Percentiles rank a stretch among this genome's conserved stretches.
These are phyloP conservation scores for Drosophila nigricruria DNA, from an alignment of 2,888 invertebrate genomes.

Conservation along the genomic window DNA sequence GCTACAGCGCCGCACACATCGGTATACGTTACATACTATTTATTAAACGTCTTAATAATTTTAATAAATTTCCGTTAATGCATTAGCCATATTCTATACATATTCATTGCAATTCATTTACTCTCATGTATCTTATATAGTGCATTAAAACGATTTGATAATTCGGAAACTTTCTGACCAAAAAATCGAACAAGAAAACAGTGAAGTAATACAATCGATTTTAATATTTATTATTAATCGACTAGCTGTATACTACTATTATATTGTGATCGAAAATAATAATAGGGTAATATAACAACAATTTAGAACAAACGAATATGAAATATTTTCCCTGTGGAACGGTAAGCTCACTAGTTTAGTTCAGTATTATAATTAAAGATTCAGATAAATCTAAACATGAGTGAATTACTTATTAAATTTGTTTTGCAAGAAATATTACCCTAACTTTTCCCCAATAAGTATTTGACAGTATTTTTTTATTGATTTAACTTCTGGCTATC, in stretches of 20 bases:
- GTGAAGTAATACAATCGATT: constrained; percentile 39
- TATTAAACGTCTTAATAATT: constrained; percentile 5
- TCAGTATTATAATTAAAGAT: too few relatives aligned
- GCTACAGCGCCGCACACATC: constrained; percentile 47
- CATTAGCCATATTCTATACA: constrained; percentile 15
- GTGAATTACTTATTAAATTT: too few relatives aligned
- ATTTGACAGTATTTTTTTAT: too few relatives aligned
- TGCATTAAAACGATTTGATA: constrained; percentile 46
- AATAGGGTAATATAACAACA: background rate
- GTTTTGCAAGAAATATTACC: too few relatives aligned
- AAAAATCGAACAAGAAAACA: constrained; percentile 62
- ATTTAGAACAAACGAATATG: background rate
- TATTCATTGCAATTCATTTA: constrained; percentile 21
- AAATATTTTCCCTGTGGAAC: background rate
- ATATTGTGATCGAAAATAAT: constrained; percentile 10
- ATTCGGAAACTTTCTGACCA: constrained; percentile 55
- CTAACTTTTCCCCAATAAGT: too few relatives aligned
- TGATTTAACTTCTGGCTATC: too few relatives aligned
- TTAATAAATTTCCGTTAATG: constrained; percentile 13
- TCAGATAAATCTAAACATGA: too few relatives aligned
- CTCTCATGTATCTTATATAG: constrained; percentile 34
- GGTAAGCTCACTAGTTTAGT: background rate
- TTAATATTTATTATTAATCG: constrained; percentile 15
- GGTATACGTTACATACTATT: constrained; percentile 25
- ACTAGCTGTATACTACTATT: background rate